phyloP scores from a whole-genome alignment of 2,797 vertebrate species.

The Sebastes trivittatus region DNA sequence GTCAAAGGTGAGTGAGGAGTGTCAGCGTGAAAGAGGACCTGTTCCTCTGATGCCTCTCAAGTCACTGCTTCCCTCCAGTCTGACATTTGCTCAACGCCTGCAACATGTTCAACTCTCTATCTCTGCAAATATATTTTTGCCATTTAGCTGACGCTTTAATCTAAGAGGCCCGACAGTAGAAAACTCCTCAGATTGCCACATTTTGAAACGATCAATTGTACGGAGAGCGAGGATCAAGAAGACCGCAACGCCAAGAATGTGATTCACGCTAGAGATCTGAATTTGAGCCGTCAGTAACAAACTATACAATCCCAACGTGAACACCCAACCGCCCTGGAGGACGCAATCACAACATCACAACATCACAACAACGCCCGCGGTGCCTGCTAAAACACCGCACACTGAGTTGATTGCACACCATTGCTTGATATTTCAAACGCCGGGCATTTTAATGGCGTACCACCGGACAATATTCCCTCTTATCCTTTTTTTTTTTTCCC shows the following conservation, averaged over 20 bases:
- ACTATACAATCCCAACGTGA: neutral
- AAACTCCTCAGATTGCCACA: neutral
- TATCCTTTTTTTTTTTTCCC: constrained; percentile 53
- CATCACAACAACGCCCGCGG: constrained; percentile 4
- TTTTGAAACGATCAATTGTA: neutral
- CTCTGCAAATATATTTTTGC: neutral
- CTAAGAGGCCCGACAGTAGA: neutral
- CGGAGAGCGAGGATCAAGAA: neutral
- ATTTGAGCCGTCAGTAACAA: neutral
- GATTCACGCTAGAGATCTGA: neutral
- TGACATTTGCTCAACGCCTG: constrained; percentile 54
- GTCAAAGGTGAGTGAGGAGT: constrained; percentile 78
- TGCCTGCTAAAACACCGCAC: constrained; percentile 19
- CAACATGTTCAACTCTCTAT: constrained; percentile 10
- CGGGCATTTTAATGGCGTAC: constrained; percentile 49
- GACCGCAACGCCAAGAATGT: neutral
- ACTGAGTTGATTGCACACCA: constrained; percentile 41
- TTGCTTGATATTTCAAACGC: constrained; percentile 62
- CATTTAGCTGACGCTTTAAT: neutral
- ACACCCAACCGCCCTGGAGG: neutral
- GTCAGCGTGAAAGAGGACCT: constrained; percentile 78
- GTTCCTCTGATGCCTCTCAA: constrained; percentile 64
- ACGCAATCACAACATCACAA: constrained; percentile 6
- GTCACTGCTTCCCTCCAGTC: constrained; percentile 57
- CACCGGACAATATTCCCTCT: constrained; percentile 70